A percentile compares a stretch with the other conserved stretches of the same genome.
Conservation (phyloP, 2,888 invertebrate species). For the Euplexia lucipara region DNA sequence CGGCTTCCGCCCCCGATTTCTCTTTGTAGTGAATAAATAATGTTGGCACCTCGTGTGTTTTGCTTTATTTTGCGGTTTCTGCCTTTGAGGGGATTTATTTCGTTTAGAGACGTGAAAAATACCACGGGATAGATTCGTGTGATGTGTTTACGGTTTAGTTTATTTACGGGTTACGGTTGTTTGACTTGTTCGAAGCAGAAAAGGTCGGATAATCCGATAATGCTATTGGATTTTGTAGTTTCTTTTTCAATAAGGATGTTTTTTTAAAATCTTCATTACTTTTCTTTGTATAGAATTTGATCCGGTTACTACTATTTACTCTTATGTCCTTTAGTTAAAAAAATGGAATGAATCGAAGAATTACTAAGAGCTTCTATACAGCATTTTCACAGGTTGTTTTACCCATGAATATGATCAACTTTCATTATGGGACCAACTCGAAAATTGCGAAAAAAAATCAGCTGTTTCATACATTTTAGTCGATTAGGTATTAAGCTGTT, state of each 20-base stretch:
- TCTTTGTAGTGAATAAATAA: conserved; percentile 87
- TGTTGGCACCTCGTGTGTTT: conserved; percentile 82
- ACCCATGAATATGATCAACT: no score
- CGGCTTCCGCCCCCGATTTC: conserved; percentile 77
- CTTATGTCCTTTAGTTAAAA: neutral
- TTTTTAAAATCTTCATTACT: neutral
- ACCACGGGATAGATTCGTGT: conserved; percentile 46
- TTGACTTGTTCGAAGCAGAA: conserved; percentile 40
- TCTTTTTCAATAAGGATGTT: neutral
- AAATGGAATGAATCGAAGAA: neutral
- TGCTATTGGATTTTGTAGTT: conserved; percentile 21
- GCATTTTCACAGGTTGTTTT: no score
- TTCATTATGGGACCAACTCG: no score
- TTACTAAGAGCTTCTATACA: neutral
- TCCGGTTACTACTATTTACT: neutral
- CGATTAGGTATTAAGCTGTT: no score
- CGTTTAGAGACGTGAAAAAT: conserved; percentile 68
- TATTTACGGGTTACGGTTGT: conserved; percentile 54
- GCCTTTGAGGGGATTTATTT: conserved; percentile 74
- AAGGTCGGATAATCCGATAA: conserved; percentile 54
- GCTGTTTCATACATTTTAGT: no score
- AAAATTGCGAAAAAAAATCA: no score
- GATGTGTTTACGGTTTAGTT: conserved; percentile 56
- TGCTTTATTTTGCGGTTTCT: conserved; percentile 79
- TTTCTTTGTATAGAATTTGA: neutral